phyloP scores from a whole-genome alignment of 2,113 vertebrate species.

The Morphnarchus princeps region DNA sequence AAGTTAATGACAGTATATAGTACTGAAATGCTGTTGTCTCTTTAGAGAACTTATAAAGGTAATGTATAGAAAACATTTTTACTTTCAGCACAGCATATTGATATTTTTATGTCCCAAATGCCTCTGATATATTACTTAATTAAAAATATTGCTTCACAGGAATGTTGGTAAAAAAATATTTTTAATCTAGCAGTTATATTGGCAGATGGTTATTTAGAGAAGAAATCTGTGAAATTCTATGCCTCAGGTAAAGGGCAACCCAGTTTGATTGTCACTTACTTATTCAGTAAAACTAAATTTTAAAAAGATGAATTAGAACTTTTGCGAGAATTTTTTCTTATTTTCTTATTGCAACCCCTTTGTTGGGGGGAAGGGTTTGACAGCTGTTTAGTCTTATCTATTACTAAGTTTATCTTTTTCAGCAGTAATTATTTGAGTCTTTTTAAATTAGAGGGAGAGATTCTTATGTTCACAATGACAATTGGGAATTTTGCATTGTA shows the following conservation, averaged over 20 bases:
- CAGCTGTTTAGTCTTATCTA: not conserved
- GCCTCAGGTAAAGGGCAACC: not conserved
- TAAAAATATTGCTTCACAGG: not conserved
- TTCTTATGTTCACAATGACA: not conserved
- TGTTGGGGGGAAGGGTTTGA: not conserved
- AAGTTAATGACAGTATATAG: not conserved
- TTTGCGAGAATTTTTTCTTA: not conserved
- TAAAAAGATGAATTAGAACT: not conserved
- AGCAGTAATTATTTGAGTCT: not conserved
- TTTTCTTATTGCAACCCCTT: not conserved
- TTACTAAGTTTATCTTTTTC: not conserved
- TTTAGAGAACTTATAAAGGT: not conserved
- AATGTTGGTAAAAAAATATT: not conserved
- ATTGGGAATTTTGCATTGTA: not conserved
- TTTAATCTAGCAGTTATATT: not conserved
- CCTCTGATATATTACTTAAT: not conserved
- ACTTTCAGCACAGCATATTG: not conserved
- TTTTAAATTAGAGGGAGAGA: not conserved
- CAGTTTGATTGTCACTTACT: not conserved
- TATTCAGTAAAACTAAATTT: not conserved
- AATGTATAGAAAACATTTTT: not conserved
- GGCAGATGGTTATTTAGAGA: not conserved
- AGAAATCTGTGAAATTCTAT: not conserved
- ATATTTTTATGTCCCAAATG: not conserved
- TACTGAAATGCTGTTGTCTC: not conserved